These are phyloP conservation scores for Aphidoletes aphidimyza DNA, from an alignment of 2,888 invertebrate genomes.

Conservation along the genomic window DNA sequence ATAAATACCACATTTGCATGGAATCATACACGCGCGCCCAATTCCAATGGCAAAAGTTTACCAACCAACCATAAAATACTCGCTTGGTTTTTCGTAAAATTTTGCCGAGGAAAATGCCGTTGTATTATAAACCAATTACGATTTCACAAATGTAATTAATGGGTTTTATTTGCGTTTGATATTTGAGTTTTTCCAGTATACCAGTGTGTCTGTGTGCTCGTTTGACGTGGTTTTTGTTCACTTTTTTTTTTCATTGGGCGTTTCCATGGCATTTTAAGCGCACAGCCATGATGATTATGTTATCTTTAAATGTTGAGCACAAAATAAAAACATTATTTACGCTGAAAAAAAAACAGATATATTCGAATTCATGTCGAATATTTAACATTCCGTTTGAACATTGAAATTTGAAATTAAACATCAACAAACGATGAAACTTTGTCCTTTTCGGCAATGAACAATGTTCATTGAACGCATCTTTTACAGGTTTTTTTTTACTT, in stretches of 20 bases:
- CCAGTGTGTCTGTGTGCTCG: too few relatives aligned
- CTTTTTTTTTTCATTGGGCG: not conserved
- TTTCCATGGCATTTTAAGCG: not conserved
- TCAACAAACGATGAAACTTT: too few relatives aligned
- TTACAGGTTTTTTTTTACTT: not conserved
- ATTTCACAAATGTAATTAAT: conserved; percentile 47
- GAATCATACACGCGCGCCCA: not conserved
- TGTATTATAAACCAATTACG: conserved; percentile 31
- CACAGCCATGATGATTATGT: not conserved
- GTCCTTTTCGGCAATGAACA: too few relatives aligned
- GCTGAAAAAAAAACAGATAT: not conserved
- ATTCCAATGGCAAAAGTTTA: not conserved
- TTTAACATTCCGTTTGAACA: not conserved
- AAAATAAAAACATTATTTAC: too few relatives aligned
- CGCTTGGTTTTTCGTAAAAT: not conserved
- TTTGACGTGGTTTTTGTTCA: conserved; percentile 1
- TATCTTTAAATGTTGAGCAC: too few relatives aligned
- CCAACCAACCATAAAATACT: not conserved
- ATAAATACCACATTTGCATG: not conserved
- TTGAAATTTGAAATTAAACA: not conserved
- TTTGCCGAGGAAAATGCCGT: not conserved
- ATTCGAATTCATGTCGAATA: not conserved
- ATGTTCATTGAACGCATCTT: not conserved
- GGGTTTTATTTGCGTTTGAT: conserved; percentile 28
- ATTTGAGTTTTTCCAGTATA: conserved; percentile 44